Evolutionary conservation across 2,113 vertebrate species (phyloP).

Genomic region (Brienomyrus longianalis): DNA sequence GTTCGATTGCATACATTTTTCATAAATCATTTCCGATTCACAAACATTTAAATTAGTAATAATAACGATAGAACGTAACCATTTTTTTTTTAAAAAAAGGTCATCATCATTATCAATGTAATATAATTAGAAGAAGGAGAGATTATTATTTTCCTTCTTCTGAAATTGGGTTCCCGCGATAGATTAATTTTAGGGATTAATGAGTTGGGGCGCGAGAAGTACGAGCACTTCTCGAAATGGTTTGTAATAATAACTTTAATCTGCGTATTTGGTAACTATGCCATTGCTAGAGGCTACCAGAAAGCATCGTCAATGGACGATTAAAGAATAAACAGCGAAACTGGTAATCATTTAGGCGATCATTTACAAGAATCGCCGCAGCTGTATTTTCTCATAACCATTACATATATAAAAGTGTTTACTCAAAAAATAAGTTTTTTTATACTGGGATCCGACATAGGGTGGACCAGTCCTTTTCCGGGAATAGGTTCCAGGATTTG

Average conservation of each 20-base stretch:
- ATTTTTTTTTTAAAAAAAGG: not conserved
- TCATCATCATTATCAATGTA: not conserved
- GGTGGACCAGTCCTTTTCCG: not conserved
- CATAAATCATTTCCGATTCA: not conserved
- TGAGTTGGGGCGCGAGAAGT: not conserved
- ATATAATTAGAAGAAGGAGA: not conserved
- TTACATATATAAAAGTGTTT: not conserved
- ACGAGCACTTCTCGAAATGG: not conserved
- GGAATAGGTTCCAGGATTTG: not conserved
- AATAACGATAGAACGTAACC: not conserved
- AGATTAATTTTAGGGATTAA: not conserved
- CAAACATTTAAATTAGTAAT: not conserved
- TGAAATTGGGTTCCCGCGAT: not conserved
- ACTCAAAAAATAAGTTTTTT: not conserved
- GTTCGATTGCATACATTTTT: not conserved
- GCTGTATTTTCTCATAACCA: not conserved
- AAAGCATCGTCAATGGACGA: not conserved
- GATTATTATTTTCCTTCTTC: not conserved
- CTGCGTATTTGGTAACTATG: not conserved
- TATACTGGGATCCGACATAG: not conserved
- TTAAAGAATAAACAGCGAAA: not conserved
- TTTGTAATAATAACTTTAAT: not conserved
- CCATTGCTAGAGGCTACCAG: not conserved
- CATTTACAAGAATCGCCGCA: not conserved
- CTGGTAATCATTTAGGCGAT: not conserved